Conservation (phyloP, 2,113 vertebrate genomes). For the Pedetes capensis region DNA sequence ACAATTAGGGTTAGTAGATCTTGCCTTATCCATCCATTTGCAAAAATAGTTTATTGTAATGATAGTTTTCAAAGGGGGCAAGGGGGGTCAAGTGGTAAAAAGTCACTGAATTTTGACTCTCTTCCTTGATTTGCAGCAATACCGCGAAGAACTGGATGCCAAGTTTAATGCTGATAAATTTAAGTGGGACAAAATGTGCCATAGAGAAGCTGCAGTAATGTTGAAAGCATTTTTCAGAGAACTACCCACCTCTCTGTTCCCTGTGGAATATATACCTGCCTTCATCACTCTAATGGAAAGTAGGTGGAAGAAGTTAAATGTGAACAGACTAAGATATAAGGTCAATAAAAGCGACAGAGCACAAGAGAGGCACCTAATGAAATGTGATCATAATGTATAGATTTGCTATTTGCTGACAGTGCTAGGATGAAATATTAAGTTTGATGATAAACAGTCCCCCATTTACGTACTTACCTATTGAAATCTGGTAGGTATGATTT, state of each 20-base stretch:
- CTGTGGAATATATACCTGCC: conserved; percentile 91
- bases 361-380: neutral
- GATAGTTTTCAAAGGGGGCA: neutral
- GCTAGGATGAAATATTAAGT: neutral
- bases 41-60: neutral
- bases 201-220: conserved; percentile 93
- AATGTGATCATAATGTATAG: neutral
- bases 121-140: conserved; percentile 84
- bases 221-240: conserved; percentile 97
- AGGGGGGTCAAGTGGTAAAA: neutral
- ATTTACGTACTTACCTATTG: neutral
- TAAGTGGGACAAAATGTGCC: conserved; percentile 94
- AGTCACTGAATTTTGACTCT: neutral
- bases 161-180: conserved; percentile 89
- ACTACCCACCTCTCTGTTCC: conserved; percentile 93
- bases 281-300: conserved; percentile 91
- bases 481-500: neutral
- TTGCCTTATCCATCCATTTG: neutral
- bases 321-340: neutral
- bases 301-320: conserved; percentile 77
- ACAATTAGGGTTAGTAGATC: neutral
- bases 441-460: neutral
- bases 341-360: neutral
- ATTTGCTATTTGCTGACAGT: neutral
- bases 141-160: conserved; percentile 92